Base-by-base conservation (phyloP, 2,113 vertebrate genomes). In the Bubo scandiacus region DNA sequence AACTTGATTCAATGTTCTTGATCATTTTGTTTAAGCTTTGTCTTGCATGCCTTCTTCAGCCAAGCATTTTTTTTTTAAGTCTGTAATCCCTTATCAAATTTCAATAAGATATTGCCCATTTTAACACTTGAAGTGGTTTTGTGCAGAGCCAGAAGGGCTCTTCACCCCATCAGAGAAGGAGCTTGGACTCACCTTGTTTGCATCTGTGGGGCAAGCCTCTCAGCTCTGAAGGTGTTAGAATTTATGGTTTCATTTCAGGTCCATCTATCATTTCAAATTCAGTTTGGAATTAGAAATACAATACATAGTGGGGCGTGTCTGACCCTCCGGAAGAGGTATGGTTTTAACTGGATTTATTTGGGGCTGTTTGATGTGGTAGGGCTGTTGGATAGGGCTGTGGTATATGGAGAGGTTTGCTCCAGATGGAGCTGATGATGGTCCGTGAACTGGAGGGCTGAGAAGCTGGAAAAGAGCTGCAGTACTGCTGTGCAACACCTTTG, bases 31-130 rank as follows among this genome's bases (percentile, higher is more conserved):
- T 74, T 43, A 45, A 93, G 19, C 8, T 88, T 85, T 45, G 26
- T 21, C 22, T 61, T 7, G 0, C 34, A 7, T 59, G 85, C 78
- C 29, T 42, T 74, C 18, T 65, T 75, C 57, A 38, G 17, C 26
- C 30, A 36, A 27, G 3, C 3, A 0, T 40, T 86, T 52, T 88
- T 88, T 45, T 45, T 45, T 45, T 45, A 8, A 45, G 7, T 45
- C 43, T 45, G 43, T 45, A 45, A 27, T 45, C 9, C 11, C 20
- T n/a, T 67, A 42, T 18, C 3, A 58, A 43, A 34, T 79, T 61
- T 66, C 23, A n/a, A 0, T 5, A 22, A 23, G 2, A 75, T 26
- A 14, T 61, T 16, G 6, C 13, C 29, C 2, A 0, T 87, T 54
- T 62, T 57, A 45, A 21, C 38, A 12, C 29, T 42, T 23, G 1